Percentiles rank a stretch among this genome's conserved stretches.
phyloP scores from a whole-genome alignment of 2,888 invertebrate genomes.

The Oligia fasciuncula region DNA sequence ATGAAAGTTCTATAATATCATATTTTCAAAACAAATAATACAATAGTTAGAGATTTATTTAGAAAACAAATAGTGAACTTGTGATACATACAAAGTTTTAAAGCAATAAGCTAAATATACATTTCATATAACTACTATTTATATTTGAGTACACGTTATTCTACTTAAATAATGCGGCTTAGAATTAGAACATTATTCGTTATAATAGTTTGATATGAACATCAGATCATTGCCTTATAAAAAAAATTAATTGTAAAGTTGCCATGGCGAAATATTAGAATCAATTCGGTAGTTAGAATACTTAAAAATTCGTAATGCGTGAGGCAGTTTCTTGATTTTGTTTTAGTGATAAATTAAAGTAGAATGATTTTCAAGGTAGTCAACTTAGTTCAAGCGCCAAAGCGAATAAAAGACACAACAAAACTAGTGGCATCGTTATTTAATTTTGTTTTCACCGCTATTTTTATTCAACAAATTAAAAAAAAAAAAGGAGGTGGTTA shows the following conservation, averaged over 20 bases:
- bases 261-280: conserved; percentile 28
- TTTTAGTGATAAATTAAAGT: background rate
- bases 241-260: conserved; percentile 28
- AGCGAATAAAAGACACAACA: background rate
- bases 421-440: background rate
- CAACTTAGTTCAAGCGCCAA: background rate
- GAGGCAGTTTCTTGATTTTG: background rate
- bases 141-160: conserved; percentile 39
- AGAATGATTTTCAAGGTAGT: background rate
- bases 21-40: conserved; percentile 15
- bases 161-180: conserved; percentile 39
- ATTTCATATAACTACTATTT: conserved; percentile 50
- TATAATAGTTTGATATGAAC: conserved; percentile 49
- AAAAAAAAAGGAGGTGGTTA: background rate
- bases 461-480: too few species aligned
- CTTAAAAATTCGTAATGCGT: background rate
- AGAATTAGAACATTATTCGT: conserved; percentile 22
- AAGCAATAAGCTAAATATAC: conserved; percentile 43
- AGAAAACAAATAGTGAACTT: conserved; percentile 19
- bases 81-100: conserved; percentile 16
- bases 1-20: background rate
- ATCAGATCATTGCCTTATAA: conserved; percentile 40
- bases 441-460: background rate
- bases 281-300: conserved; percentile 6
- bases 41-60: conserved; percentile 10